Evolutionary conservation across 2,888 invertebrate species (phyloP).

Genomic region (Folsomia manolachei): DNA sequence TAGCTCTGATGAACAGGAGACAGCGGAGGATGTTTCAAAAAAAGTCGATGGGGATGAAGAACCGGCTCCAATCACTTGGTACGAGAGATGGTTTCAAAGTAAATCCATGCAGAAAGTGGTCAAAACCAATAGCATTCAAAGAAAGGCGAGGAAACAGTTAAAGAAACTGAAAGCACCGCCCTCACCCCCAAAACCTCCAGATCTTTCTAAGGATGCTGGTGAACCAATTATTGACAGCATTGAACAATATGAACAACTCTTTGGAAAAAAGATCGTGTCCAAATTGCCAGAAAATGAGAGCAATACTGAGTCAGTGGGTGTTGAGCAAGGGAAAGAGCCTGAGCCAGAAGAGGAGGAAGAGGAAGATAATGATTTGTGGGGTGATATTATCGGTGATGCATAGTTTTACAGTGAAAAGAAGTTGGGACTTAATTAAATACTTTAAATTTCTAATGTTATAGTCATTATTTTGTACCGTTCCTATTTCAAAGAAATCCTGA

Average conservation of each 20-base stretch:
- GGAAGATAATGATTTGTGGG: neutral
- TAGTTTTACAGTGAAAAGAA: too few species aligned
- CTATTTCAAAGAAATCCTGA: too few species aligned
- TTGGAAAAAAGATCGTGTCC: slow-evolving; percentile 39
- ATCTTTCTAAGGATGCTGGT: slow-evolving; percentile 11
- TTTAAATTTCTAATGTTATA: too few species aligned
- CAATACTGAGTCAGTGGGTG: neutral
- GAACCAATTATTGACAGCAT: slow-evolving; percentile 52
- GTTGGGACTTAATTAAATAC: too few species aligned
- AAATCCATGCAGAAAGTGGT: slow-evolving; percentile 51
- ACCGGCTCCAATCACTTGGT: slow-evolving; percentile 50
- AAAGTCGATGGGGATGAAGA: slow-evolving; percentile 20
- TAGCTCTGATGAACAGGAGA: slow-evolving; percentile 1
- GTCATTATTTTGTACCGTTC: too few species aligned
- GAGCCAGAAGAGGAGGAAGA: neutral
- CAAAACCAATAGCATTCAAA: slow-evolving; percentile 51
- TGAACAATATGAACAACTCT: slow-evolving; percentile 51
- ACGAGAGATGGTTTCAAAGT: slow-evolving; percentile 51
- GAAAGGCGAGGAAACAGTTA: slow-evolving; percentile 49
- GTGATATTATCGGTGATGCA: neutral
- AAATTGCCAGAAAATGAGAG: neutral
- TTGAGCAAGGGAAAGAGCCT: neutral
- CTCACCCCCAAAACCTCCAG: neutral
- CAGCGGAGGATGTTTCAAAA: neutral
- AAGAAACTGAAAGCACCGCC: slow-evolving; percentile 21